A percentile compares a stretch with the other conserved stretches of the same genome.
phyloP scores from a whole-genome alignment of 2,888 invertebrate species.

The Agriotes lineatus region DNA sequence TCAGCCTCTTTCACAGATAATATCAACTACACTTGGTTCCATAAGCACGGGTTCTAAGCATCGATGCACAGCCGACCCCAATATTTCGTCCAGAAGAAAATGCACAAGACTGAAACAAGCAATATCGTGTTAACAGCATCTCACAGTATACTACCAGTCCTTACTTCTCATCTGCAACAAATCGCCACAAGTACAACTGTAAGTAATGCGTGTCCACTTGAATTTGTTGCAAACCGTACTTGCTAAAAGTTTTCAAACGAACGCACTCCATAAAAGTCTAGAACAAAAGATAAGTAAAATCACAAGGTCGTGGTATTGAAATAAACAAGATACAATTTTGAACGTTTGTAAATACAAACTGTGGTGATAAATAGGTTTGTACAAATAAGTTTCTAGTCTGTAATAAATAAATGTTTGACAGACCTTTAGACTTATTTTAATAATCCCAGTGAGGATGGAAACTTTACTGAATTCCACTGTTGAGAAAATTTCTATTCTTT shows the following conservation, averaged over 20 bases:
- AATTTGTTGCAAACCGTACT: slow-evolving; percentile 96
- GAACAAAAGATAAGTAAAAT: not conserved
- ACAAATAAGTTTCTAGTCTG: too few relatives aligned
- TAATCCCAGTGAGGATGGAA: slow-evolving; percentile 94
- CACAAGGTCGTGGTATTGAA: not conserved
- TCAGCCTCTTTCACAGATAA: slow-evolving; percentile 87
- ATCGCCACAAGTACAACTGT: slow-evolving; percentile 95
- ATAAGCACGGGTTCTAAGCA: slow-evolving; percentile 93
- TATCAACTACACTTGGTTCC: slow-evolving; percentile 96
- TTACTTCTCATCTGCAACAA: slow-evolving; percentile 95
- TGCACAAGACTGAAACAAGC: slow-evolving; percentile 81
- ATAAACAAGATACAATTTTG: not conserved
- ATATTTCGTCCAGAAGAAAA: slow-evolving; percentile 94
- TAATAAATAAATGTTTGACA: slow-evolving; percentile 32
- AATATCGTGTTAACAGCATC: too few relatives aligned
- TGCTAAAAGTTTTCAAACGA: slow-evolving; percentile 92
- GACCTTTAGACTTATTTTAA: slow-evolving; percentile 96
- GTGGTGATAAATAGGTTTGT: too few relatives aligned
- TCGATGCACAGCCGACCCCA: slow-evolving; percentile 93
- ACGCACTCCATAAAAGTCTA: slow-evolving; percentile 96
- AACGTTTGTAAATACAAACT: too few relatives aligned
- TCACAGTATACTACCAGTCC: too few relatives aligned
- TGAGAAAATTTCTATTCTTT: slow-evolving; percentile 96
- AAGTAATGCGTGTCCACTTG: slow-evolving; percentile 99
- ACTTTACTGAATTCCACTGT: slow-evolving; percentile 95